Percentiles rank a stretch among this genome's conserved stretches.
These are phyloP conservation scores for Acrobasis repandana DNA, from an alignment of 2,888 invertebrate genomes.

Conservation along the genomic window DNA sequence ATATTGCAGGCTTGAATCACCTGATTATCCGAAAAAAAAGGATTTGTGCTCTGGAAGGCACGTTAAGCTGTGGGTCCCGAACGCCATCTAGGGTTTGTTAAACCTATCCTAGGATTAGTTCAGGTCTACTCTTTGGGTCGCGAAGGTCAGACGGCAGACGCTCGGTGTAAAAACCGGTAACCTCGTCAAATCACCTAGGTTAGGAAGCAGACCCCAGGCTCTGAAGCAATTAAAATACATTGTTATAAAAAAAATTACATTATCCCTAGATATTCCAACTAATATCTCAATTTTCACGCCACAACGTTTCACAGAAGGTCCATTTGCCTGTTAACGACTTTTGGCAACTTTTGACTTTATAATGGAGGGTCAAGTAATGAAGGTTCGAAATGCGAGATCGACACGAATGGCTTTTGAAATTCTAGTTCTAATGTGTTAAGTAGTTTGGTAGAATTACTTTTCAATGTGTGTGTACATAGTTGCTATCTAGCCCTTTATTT, in stretches of 20 bases:
- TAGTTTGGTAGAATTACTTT: conserved; percentile 6
- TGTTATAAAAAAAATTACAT: not conserved
- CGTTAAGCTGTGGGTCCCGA: too few relatives aligned
- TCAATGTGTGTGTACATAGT: not conserved
- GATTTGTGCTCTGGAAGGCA: too few relatives aligned
- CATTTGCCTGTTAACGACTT: conserved; percentile 30
- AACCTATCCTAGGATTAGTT: too few relatives aligned
- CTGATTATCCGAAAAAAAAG: too few relatives aligned
- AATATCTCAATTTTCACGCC: conserved; percentile 29
- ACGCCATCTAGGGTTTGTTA: too few relatives aligned
- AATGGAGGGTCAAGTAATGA: conserved; percentile 29
- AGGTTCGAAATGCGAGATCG: conserved; percentile 28
- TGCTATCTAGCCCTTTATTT: not conserved
- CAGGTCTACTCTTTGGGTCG: too few relatives aligned
- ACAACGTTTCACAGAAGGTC: conserved; percentile 28
- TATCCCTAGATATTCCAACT: not conserved
- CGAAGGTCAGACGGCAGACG: too few relatives aligned
- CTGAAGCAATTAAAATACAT: too few relatives aligned
- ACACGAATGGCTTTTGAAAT: conserved; percentile 15
- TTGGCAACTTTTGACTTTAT: conserved; percentile 27
- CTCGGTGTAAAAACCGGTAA: too few relatives aligned
- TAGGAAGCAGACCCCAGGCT: too few relatives aligned
- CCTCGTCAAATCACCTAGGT: too few relatives aligned
- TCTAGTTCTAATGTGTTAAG: conserved; percentile 13
- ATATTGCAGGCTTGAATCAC: too few relatives aligned